phyloP scores from a whole-genome alignment of 2,797 vertebrate species.

The Semaprochilodus insignis region DNA sequence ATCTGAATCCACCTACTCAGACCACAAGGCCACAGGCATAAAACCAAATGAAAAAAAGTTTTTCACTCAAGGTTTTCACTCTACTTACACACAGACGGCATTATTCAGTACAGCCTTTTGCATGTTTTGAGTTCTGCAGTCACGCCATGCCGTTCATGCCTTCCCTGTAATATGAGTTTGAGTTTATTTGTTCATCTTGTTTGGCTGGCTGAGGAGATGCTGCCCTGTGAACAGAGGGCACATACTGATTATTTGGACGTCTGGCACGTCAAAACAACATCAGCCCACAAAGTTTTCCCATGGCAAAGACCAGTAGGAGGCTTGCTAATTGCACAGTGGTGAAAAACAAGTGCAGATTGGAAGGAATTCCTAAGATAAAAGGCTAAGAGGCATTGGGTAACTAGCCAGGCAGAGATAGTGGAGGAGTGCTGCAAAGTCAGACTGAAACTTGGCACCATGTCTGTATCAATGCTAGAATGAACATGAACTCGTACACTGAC shows the following conservation, averaged over 20 bases:
- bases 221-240: conserved; percentile 72
- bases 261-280: conserved; percentile 64
- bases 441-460: neutral
- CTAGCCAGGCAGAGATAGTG: neutral
- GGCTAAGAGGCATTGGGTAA: neutral
- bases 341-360: conserved; percentile 71
- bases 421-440: neutral
- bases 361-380: conserved; percentile 67
- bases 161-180: conserved; percentile 41
- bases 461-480: neutral
- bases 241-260: conserved; percentile 59
- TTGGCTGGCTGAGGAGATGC: conserved; percentile 56
- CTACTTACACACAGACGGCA: neutral
- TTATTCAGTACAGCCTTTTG: conserved; percentile 51
- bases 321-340: conserved; percentile 62
- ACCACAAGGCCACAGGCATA: conserved; percentile 8
- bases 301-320: conserved; percentile 58
- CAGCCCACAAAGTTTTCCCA: conserved; percentile 67
- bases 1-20: neutral
- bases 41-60: conserved; percentile 2
- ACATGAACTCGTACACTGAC: neutral
- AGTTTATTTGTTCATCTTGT: conserved; percentile 51
- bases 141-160: conserved; percentile 62
- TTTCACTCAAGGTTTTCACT: neutral
- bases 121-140: conserved; percentile 70